Base-by-base conservation (phyloP, 2,888 invertebrate genomes). In the Drosophila siamana region DNA sequence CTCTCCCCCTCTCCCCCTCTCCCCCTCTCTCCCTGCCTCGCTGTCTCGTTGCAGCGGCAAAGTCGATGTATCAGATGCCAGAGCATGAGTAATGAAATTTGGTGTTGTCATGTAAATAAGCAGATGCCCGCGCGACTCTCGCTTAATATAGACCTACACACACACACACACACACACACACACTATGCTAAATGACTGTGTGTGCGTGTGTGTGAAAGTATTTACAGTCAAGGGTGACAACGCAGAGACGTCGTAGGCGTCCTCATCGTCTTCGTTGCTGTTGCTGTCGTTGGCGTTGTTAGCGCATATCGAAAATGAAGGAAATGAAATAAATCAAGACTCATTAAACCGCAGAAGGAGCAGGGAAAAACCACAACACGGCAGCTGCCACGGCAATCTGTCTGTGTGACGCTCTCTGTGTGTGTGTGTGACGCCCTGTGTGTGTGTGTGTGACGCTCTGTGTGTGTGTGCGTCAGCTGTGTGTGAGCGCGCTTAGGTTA, bases 291-390 rank as follows among this genome's bases (percentile, higher is more conserved):
- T 24, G 38, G 28, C 46, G 51, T 52, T 43, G 64, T 47, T 65
- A 52, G 56, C 54, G 70, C 52, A 66, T 74, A 76, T 80, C 72
- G 86, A 86, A 84, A 78, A 78, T 74, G 77, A 78, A 69, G 83
- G 69, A 83, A 88, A 86, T 80, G 71, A 82, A 84, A 88, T 88
- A 88, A 88, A 88, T 89, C 86, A 88, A 77, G 85, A 80, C 84
- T 89, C 88, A 88, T 88, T 88, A 89, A 77, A 75, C 74, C 78
- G 66, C 88, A 76, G 69, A 78, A 75, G 77, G 62, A 59, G 57
- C 63, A 55, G 56, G 47, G 57, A 61, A 78, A 66, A 67, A 65
- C 69, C 69, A 51, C 67, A 69, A 62, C 66, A 77, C 57, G 79
- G 62, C 65, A 66, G 78, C 66, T 74, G 76, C 69, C 74, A 60